Evolutionary conservation across 2,797 vertebrate genomes (phyloP).

Genomic region (Numenius phaeopus): DNA sequence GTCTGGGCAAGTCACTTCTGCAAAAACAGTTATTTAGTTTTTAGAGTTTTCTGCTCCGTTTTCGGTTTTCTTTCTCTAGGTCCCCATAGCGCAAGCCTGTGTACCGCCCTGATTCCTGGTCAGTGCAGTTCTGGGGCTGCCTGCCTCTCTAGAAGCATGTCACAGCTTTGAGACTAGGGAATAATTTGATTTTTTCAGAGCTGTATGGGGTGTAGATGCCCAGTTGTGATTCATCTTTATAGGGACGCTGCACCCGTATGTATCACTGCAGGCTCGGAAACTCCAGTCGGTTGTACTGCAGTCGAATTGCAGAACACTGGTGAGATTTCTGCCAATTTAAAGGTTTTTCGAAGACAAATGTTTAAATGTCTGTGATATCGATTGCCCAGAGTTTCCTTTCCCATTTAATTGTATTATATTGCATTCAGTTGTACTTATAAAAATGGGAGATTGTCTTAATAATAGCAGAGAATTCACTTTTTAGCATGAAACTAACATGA

Average conservation of each 20-base stretch:
- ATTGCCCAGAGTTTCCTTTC: background rate
- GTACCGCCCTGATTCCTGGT: accelerated
- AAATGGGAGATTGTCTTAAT: background rate
- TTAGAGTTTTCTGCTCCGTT: background rate
- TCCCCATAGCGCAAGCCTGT: accelerated
- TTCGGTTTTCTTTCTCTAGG: accelerated
- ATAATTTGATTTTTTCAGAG: background rate
- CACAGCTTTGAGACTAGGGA: background rate
- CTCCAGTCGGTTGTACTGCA: background rate
- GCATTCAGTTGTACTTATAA: background rate
- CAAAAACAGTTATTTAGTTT: accelerated
- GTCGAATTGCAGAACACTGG: background rate
- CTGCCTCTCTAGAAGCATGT: accelerated
- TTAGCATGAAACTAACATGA: background rate
- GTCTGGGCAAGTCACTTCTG: background rate
- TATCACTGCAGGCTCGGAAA: background rate
- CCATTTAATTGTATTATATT: background rate
- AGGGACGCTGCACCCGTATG: accelerated
- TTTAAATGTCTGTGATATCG: background rate
- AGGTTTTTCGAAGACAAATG: background rate
- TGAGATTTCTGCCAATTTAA: background rate
- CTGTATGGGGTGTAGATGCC: background rate
- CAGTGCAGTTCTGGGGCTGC: accelerated
- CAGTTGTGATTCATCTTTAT: background rate
- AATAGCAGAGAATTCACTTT: background rate